These are phyloP conservation scores for Gallinago jamesoni DNA, from an alignment of 2,113 vertebrate species.

Conservation along the genomic window DNA sequence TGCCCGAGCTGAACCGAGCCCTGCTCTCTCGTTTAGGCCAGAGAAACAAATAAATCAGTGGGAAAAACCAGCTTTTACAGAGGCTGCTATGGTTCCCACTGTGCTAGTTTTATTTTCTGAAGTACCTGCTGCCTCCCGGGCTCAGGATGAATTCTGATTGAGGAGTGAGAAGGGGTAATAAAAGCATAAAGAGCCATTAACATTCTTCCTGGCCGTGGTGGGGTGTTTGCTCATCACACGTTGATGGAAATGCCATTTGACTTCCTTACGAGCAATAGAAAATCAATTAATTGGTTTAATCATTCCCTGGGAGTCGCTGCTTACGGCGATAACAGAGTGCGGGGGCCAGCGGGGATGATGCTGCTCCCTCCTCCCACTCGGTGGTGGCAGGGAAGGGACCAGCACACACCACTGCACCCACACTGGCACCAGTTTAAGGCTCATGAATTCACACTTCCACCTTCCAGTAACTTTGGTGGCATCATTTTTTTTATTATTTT, in stretches of 20 bases:
- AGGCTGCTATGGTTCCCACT: conserved; percentile 21
- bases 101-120: conserved; percentile 31
- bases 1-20: not conserved
- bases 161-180: conserved; percentile 28
- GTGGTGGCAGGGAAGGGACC: not conserved
- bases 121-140: conserved; percentile 13
- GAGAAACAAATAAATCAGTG: conserved; percentile 32
- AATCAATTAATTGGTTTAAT: conserved; percentile 69
- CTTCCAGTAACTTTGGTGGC: not conserved
- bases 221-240: conserved; percentile 33
- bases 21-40: not conserved
- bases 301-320: conserved; percentile 8
- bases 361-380: not conserved
- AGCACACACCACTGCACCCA: not conserved
- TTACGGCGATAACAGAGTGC: conserved; percentile 5
- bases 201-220: not conserved
- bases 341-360: not conserved
- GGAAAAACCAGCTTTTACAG: not conserved
- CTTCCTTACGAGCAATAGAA: conserved; percentile 57
- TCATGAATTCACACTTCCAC: not conserved
- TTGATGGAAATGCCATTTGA: conserved; percentile 45
- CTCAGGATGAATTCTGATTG: conserved; percentile 46
- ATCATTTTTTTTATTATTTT: no score
- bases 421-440: not conserved
- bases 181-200: conserved; percentile 38